Conservation (phyloP, 2,888 invertebrate genomes). For the Blomia tropicalis region DNA sequence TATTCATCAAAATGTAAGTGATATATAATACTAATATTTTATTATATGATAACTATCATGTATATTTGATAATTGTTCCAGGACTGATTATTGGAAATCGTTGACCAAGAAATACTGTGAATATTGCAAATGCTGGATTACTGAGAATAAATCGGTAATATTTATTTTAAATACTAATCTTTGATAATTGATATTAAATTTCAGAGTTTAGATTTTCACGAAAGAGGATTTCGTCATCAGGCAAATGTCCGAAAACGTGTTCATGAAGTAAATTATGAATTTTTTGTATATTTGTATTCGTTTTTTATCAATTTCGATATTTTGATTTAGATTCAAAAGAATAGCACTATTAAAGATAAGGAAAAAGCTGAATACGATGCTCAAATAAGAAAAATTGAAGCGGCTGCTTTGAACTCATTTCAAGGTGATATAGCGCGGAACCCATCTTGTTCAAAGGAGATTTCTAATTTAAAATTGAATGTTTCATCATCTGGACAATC, state of each 20-base stretch:
- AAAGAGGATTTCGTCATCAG: slow-evolving; percentile 77
- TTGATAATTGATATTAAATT: slow-evolving; percentile 30
- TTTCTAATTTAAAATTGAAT: background rate
- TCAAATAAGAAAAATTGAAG: slow-evolving; percentile 72
- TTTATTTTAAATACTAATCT: slow-evolving; percentile 40
- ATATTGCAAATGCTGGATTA: slow-evolving; percentile 95
- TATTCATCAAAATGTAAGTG: background rate
- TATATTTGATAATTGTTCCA: slow-evolving; percentile 35
- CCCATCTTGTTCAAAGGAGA: slow-evolving; percentile 44
- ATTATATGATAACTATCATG: no score
- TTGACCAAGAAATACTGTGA: slow-evolving; percentile 87
- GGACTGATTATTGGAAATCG: slow-evolving; percentile 94
- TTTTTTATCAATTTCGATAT: no score
- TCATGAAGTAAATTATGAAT: slow-evolving; percentile 45
- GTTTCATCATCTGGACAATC: no score
- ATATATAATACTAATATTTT: no score
- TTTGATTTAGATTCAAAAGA: slow-evolving; percentile 58
- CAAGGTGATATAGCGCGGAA: slow-evolving; percentile 57
- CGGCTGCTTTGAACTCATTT: slow-evolving; percentile 71
- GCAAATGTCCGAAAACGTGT: slow-evolving; percentile 74
- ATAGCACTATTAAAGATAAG: slow-evolving; percentile 61
- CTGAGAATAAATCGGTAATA: slow-evolving; percentile 72
- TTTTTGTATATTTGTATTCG: no score
- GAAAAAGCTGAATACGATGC: slow-evolving; percentile 55
- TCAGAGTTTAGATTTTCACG: slow-evolving; percentile 83